These are phyloP conservation scores for Helicoverpa armigera DNA, from an alignment of 1,140 invertebrate species.

Conservation along the genomic window DNA sequence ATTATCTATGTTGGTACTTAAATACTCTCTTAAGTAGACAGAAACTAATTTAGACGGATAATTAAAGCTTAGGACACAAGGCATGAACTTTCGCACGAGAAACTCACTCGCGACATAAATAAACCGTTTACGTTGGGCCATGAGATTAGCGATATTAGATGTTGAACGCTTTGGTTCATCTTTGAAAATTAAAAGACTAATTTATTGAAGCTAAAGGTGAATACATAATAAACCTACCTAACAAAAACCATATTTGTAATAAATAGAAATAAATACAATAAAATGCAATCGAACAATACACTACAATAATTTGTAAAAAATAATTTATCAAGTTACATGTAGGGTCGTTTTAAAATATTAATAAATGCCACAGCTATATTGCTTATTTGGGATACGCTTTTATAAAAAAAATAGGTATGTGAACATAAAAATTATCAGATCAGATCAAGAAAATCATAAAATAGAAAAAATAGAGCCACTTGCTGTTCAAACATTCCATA, in stretches of 20 bases:
- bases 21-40: conserved; percentile 35
- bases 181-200: no score
- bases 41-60: conserved; percentile 50
- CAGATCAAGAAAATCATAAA: not conserved
- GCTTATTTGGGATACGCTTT: not conserved
- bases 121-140: conserved; percentile 44
- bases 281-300: no score
- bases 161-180: no score
- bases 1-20: conserved; percentile 40
- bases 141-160: not conserved
- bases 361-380: no score
- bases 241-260: no score
- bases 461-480: not conserved
- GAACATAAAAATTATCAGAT: not conserved
- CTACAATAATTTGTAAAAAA: no score
- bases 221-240: no score
- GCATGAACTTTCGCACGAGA: conserved; percentile 54
- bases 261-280: no score
- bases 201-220: no score
- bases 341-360: no score
- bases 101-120: conserved; percentile 41
- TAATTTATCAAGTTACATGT: no score
- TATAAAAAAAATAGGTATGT: not conserved
- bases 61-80: conserved; percentile 48
- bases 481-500: not conserved